phyloP scores from a whole-genome alignment of 1,140 invertebrate species.

The Patella vulgata region DNA sequence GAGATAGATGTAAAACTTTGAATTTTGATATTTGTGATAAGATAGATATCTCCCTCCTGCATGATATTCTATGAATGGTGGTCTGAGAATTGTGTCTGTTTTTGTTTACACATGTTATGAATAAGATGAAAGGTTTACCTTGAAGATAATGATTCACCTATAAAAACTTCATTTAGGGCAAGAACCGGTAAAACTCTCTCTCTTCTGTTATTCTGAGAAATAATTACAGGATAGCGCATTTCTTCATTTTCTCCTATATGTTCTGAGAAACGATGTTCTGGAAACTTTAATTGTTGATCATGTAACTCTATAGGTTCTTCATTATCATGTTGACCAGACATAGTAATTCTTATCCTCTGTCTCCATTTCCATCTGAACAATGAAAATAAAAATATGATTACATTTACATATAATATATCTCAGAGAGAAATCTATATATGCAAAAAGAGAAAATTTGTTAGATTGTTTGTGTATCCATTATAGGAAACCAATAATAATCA shows the following conservation, averaged over 20 bases:
- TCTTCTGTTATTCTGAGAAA: slow-evolving; percentile 21
- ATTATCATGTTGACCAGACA: slow-evolving; percentile 75
- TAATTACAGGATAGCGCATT: slow-evolving; percentile 20
- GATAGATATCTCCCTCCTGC: no score
- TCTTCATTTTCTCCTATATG: slow-evolving; percentile 68
- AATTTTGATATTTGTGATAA: no score
- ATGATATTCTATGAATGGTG: no score
- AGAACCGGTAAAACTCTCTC: slow-evolving; percentile 74
- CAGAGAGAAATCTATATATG: no score
- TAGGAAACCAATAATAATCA: no score
- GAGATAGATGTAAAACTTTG: no score
- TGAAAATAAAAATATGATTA: neutral
- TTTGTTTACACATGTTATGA: no score
- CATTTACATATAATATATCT: no score
- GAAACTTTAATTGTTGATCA: slow-evolving; percentile 72
- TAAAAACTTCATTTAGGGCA: slow-evolving; percentile 92
- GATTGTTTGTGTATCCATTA: no score
- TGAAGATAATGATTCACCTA: slow-evolving; percentile 94
- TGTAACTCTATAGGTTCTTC: slow-evolving; percentile 76
- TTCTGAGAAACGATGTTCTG: slow-evolving; percentile 71
- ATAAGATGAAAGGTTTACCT: no score
- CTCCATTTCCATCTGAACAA: slow-evolving; percentile 79
- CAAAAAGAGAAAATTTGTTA: no score
- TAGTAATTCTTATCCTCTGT: slow-evolving; percentile 85
- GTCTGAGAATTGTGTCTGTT: no score